Conservation (phyloP, 2,888 invertebrate species). For the Odiellus spinosus region DNA sequence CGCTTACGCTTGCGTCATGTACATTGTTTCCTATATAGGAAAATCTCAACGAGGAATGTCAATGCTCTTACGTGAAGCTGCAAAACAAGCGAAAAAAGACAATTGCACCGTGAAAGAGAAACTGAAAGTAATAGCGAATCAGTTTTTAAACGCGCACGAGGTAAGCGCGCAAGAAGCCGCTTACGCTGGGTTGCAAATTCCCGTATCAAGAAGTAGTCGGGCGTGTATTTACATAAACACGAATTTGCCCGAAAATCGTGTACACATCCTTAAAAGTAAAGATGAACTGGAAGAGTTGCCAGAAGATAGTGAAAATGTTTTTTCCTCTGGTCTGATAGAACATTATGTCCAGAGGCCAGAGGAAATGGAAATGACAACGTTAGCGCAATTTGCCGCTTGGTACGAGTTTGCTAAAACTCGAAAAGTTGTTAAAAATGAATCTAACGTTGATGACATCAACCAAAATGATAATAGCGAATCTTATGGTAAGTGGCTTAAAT, state of each 20-base stretch:
- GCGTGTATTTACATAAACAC: slow-evolving; percentile 20
- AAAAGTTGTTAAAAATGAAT: too few relatives aligned
- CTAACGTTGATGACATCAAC: too few relatives aligned
- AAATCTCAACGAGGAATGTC: slow-evolving; percentile 15
- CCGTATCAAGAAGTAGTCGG: slow-evolving; percentile 17
- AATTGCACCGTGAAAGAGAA: slow-evolving; percentile 19
- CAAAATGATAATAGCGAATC: too few relatives aligned
- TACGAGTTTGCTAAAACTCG: too few relatives aligned
- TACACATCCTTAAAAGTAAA: slow-evolving; percentile 21
- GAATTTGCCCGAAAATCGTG: slow-evolving; percentile 19
- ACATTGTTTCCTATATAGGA: slow-evolving; percentile 22
- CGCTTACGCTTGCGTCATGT: slow-evolving; percentile 25
- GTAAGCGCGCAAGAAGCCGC: slow-evolving; percentile 23
- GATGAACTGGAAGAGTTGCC: neutral
- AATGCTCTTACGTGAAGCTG: slow-evolving; percentile 15
- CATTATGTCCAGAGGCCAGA: too few relatives aligned
- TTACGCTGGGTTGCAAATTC: slow-evolving; percentile 19
- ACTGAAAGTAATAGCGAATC: slow-evolving; percentile 18
- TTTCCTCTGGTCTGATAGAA: too few relatives aligned
- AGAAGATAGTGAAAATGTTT: too few relatives aligned
- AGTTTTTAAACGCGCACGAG: slow-evolving; percentile 22
- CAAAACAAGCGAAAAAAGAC: slow-evolving; percentile 21
- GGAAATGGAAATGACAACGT: too few relatives aligned
- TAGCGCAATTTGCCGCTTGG: too few relatives aligned
- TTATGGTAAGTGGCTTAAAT: too few relatives aligned